These are phyloP conservation scores for Pogonocichla stellata DNA, from an alignment of 2,113 vertebrate species.

Conservation along the genomic window DNA sequence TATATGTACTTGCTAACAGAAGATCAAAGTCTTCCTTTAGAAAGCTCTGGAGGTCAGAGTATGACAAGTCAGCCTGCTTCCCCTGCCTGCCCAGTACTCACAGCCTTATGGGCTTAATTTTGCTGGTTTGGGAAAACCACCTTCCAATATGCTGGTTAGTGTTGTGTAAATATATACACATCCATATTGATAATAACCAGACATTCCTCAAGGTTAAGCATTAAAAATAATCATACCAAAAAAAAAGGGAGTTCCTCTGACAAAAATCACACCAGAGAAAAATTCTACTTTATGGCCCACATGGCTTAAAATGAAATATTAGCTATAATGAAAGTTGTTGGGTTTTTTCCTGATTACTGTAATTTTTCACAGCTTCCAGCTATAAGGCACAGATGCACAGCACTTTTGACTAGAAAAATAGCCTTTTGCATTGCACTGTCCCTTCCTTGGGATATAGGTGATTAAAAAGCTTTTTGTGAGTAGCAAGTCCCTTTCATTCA, in stretches of 20 bases:
- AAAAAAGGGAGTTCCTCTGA: not conserved
- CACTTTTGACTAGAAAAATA: not conserved
- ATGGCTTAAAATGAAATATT: not conserved
- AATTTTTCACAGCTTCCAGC: not conserved
- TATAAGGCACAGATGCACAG: not conserved
- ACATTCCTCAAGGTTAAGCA: not conserved
- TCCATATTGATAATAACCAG: not conserved
- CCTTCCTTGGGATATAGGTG: not conserved
- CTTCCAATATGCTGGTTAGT: not conserved
- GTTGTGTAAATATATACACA: not conserved
- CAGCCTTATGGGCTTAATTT: not conserved
- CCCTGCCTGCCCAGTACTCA: not conserved
- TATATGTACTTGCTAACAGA: not conserved
- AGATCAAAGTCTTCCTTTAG: not conserved
- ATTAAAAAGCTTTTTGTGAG: slow-evolving; percentile 22
- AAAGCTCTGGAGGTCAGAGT: not conserved
- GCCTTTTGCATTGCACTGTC: not conserved
- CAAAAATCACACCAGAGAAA: not conserved
- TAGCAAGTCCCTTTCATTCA: not conserved
- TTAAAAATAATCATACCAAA: not conserved
- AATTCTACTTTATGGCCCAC: not conserved
- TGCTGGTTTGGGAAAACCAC: not conserved
- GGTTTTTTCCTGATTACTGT: not conserved
- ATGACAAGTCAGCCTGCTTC: not conserved
- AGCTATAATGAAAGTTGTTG: not conserved